Conservation (phyloP, 2,113 vertebrate genomes). For the Oophaga pumilio region DNA sequence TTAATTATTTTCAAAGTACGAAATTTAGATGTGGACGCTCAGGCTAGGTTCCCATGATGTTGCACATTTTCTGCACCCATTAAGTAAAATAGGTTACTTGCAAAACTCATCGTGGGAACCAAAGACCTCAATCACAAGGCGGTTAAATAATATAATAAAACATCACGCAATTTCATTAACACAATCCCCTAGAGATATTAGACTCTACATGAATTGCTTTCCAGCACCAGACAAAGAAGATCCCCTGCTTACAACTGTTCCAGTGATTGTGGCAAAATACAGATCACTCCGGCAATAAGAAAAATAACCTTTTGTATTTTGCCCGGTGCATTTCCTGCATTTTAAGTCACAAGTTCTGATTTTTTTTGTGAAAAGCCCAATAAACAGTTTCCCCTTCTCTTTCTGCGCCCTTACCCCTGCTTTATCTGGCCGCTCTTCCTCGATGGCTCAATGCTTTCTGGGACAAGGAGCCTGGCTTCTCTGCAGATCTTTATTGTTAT, state of each 20-base stretch:
- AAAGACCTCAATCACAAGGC: too few species aligned
- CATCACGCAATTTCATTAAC: neutral
- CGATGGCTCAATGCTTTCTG: neutral
- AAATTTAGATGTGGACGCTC: too few species aligned
- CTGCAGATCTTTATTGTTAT: slow-evolving; percentile 47
- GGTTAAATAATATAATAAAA: neutral
- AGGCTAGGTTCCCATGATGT: too few species aligned
- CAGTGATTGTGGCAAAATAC: neutral
- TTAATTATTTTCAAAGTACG: neutral
- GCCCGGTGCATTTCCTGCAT: neutral
- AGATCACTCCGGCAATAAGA: neutral
- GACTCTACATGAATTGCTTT: neutral
- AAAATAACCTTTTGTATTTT: neutral
- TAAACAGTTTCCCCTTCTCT: neutral
- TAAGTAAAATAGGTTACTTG: too few species aligned
- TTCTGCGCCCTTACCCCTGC: neutral
- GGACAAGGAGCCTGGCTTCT: slow-evolving; percentile 1
- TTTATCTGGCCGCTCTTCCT: slow-evolving; percentile 3
- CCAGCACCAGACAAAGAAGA: neutral
- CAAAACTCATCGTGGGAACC: too few species aligned
- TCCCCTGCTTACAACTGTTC: neutral
- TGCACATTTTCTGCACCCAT: too few species aligned
- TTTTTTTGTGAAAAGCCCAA: too few species aligned
- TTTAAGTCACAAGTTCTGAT: neutral
- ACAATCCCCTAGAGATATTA: neutral